These are phyloP conservation scores for Micrasema longulum DNA, from an alignment of 1,140 invertebrate species.

Conservation along the genomic window DNA sequence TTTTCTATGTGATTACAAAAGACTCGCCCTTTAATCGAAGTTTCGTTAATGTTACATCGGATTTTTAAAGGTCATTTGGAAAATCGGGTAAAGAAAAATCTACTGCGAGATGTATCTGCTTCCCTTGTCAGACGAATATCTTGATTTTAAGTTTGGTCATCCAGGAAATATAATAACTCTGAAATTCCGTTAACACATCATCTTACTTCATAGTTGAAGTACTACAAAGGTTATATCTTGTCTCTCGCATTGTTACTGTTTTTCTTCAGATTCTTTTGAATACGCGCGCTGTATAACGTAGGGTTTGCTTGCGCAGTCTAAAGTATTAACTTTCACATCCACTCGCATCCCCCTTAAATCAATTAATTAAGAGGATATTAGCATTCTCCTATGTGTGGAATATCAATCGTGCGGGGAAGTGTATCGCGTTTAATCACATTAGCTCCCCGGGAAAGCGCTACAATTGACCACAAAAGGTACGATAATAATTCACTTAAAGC, in stretches of 20 bases:
- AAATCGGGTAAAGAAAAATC: too few relatives aligned
- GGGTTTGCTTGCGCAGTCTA: neutral
- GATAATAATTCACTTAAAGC: slow-evolving; percentile 31
- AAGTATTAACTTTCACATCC: too few relatives aligned
- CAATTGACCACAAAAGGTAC: slow-evolving; percentile 14
- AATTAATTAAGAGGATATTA: slow-evolving; percentile 11
- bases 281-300: too few relatives aligned
- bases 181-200: neutral
- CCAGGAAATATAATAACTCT: neutral
- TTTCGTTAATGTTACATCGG: neutral
- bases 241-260: too few relatives aligned
- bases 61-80: neutral
- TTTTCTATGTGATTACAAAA: slow-evolving; percentile 32
- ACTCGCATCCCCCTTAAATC: neutral
- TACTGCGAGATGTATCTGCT: too few relatives aligned
- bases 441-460: slow-evolving; percentile 1
- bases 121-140: too few relatives aligned
- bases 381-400: neutral
- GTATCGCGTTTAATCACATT: slow-evolving; percentile 11
- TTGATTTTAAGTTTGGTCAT: too few relatives aligned
- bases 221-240: too few relatives aligned
- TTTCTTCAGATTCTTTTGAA: too few relatives aligned
- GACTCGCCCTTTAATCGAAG: slow-evolving; percentile 19
- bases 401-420: slow-evolving; percentile 6
- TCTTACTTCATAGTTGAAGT: too few relatives aligned